phyloP scores from a whole-genome alignment of 1,140 invertebrate species.

The Cydia strobilella region DNA sequence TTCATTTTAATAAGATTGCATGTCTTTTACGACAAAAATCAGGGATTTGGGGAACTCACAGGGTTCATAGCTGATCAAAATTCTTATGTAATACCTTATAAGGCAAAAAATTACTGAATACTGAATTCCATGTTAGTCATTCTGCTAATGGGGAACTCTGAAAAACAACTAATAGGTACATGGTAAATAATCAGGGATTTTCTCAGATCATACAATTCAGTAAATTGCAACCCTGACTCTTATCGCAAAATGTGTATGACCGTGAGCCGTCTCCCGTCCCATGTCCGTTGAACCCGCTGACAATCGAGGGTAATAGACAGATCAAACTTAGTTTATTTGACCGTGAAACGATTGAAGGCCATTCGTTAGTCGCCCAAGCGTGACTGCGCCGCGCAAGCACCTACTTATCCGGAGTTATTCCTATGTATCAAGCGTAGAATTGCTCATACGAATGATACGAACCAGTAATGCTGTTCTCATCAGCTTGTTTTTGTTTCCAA shows the following conservation, averaged over 20 bases:
- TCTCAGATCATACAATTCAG: neutral
- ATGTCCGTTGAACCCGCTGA: constrained; percentile 52
- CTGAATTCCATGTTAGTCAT: no score
- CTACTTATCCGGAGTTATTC: constrained; percentile 10
- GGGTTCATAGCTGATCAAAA: no score
- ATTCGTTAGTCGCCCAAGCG: constrained; percentile 44
- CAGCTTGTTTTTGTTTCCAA: no score
- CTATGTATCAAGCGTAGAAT: neutral
- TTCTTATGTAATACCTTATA: no score
- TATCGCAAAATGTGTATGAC: constrained; percentile 22
- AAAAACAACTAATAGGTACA: no score
- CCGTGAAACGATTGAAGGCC: constrained; percentile 62
- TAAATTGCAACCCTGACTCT: neutral
- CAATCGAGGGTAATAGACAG: constrained; percentile 60
- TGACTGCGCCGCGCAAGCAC: constrained; percentile 56
- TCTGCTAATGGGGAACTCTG: no score
- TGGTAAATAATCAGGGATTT: neutral
- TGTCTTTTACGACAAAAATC: neutral
- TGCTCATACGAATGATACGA: neutral
- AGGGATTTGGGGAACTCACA: no score
- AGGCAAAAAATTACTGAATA: no score
- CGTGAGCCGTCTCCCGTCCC: constrained; percentile 21
- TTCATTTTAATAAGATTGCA: neutral
- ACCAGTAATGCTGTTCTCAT: neutral
- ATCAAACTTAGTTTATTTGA: constrained; percentile 70